Evolutionary conservation across 2,888 invertebrate species (phyloP).

Genomic region (Meiosimyza decipiens): DNA sequence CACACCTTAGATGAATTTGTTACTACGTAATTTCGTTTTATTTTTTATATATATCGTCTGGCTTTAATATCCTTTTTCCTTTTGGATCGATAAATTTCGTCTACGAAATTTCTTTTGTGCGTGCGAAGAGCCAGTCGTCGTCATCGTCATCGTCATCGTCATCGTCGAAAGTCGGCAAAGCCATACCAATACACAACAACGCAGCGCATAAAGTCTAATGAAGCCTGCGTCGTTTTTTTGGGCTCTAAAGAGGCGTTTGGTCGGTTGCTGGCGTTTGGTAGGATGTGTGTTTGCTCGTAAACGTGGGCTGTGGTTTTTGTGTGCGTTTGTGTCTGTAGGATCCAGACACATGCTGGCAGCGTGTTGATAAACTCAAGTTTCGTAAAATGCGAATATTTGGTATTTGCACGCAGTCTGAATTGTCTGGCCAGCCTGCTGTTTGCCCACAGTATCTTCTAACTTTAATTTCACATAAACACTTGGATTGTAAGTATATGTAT

Average conservation of each 20-base stretch:
- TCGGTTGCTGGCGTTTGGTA: no score
- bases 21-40: background rate
- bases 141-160: background rate
- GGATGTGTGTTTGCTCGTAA: no score
- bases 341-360: no score
- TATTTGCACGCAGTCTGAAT: conserved; percentile 27
- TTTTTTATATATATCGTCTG: background rate
- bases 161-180: conserved; percentile 1
- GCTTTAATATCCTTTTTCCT: conserved; percentile 38
- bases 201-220: no score
- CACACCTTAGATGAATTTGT: background rate
- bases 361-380: conserved; percentile 19
- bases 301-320: no score
- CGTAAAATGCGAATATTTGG: conserved; percentile 11
- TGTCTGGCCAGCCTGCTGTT: background rate
- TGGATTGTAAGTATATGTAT: no score
- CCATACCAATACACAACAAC: no score
- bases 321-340: no score
- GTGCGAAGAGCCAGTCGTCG: background rate
- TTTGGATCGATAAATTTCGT: conserved; percentile 42
- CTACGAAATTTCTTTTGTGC: conserved; percentile 39
- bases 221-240: no score
- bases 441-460: no score
- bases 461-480: no score
- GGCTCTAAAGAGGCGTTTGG: no score